A percentile compares a stretch with the other conserved stretches of the same genome.
These are phyloP conservation scores for Drosophila infuscata DNA, from an alignment of 2,888 invertebrate species.

Conservation along the genomic window DNA sequence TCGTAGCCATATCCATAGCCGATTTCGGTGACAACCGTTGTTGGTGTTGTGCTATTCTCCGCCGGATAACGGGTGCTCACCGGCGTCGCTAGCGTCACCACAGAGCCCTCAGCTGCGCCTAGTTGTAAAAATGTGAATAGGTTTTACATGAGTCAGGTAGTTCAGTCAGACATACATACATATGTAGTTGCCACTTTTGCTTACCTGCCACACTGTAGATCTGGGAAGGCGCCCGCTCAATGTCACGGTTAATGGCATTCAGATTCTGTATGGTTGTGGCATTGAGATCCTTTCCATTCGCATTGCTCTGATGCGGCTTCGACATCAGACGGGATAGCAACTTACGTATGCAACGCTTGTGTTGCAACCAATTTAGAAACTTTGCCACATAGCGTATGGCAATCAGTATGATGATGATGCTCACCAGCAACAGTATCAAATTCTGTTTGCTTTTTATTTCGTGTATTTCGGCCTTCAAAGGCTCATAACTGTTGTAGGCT, in stretches of 20 bases:
- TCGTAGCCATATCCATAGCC: conserved; percentile 88
- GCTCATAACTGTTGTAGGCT: conserved; percentile 73
- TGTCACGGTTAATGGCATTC: conserved; percentile 78
- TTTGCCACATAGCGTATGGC: conserved; percentile 73
- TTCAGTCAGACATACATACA: conserved; percentile 4
- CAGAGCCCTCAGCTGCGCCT: conserved; percentile 87
- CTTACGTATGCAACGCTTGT: conserved; percentile 64
- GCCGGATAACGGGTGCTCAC: conserved; percentile 90
- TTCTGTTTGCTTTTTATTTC: conserved; percentile 75
- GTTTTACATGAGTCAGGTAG: conserved; percentile 25
- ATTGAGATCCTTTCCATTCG: conserved; percentile 74
- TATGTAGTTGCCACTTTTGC: conserved; percentile 5
- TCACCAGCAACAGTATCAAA: conserved; percentile 74
- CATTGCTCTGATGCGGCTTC: conserved; percentile 46
- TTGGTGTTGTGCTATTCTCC: conserved; percentile 90
- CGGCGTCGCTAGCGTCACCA: conserved; percentile 90
- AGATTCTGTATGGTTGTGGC: conserved; percentile 82
- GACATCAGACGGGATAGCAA: conserved; percentile 69
- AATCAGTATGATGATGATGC: conserved; percentile 72
- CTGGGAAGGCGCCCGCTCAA: conserved; percentile 82
- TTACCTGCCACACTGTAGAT: conserved; percentile 83
- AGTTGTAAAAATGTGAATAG: conserved; percentile 1
- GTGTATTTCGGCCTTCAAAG: conserved; percentile 75
- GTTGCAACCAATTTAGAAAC: conserved; percentile 71
- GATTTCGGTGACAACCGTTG: conserved; percentile 86